Conservation (phyloP, 1,140 invertebrate species). For the Schlechtendalia chinensis region DNA sequence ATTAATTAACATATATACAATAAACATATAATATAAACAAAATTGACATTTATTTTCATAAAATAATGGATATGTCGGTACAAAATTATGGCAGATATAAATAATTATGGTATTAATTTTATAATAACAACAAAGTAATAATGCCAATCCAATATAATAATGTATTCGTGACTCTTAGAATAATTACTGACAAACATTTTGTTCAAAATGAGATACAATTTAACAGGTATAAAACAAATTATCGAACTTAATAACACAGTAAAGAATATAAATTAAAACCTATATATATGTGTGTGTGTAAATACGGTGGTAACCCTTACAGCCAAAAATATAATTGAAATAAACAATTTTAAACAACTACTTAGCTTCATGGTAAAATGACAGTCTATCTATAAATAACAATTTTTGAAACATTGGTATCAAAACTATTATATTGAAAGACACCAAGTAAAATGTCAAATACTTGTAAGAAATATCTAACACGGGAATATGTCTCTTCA, state of each 20-base stretch:
- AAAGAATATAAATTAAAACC: neutral
- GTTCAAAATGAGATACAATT: constrained; percentile 22
- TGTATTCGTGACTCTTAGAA: neutral
- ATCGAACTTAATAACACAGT: constrained; percentile 10
- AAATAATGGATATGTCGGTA: neutral
- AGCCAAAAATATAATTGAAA: neutral
- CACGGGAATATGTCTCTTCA: constrained; percentile 28
- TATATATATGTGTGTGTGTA: no score
- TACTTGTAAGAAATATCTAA: constrained; percentile 80
- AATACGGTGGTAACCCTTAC: constrained; percentile 14
- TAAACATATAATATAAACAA: neutral
- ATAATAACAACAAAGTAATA: constrained; percentile 1
- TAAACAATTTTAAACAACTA: constrained; percentile 5
- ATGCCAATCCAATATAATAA: neutral
- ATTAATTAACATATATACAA: no score
- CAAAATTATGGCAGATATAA: constrained; percentile 8
- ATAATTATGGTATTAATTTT: neutral
- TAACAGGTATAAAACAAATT: neutral
- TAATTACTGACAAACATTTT: constrained; percentile 3
- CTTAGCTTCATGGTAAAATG: constrained; percentile 74
- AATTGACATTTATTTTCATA: neutral
- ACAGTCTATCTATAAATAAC: constrained; percentile 73
- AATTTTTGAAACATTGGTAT: constrained; percentile 75
- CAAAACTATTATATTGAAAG: constrained; percentile 73
- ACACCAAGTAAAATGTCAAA: constrained; percentile 72